Evolutionary conservation across 2,888 invertebrate genomes (phyloP).

Genomic region (Dione juno): DNA sequence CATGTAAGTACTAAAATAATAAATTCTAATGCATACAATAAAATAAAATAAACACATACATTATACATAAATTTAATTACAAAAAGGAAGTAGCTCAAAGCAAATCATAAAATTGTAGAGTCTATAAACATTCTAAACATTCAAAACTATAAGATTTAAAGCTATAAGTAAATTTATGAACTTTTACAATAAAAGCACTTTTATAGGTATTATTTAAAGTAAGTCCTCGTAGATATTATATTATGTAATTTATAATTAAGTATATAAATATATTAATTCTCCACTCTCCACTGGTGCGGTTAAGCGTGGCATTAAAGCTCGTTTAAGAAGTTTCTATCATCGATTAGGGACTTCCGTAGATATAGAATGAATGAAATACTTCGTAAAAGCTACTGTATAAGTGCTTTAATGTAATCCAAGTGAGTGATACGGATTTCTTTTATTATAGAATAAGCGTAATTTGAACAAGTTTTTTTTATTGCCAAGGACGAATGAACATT

Average conservation of each 20-base stretch:
- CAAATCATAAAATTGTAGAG: slow-evolving; percentile 65
- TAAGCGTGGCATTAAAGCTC: too few species aligned
- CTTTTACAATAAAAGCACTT: slow-evolving; percentile 50
- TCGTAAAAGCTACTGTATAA: not conserved
- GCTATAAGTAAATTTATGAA: slow-evolving; percentile 55
- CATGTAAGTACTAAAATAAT: not conserved
- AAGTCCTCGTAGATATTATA: slow-evolving; percentile 73
- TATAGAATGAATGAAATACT: not conserved
- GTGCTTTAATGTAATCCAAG: slow-evolving; percentile 61
- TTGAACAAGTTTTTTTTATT: slow-evolving; percentile 75
- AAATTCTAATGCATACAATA: slow-evolving; percentile 21
- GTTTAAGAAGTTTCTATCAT: too few species aligned
- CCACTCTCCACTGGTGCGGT: too few species aligned
- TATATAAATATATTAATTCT: too few species aligned
- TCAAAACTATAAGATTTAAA: slow-evolving; percentile 61
- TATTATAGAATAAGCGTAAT: slow-evolving; percentile 64
- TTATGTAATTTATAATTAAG: too few species aligned
- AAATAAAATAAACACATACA: slow-evolving; percentile 30
- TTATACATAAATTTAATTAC: slow-evolving; percentile 37
- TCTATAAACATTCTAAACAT: slow-evolving; percentile 66
- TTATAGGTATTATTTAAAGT: slow-evolving; percentile 83
- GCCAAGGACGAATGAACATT: slow-evolving; percentile 43
- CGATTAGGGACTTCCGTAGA: too few species aligned
- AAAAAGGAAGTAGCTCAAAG: slow-evolving; percentile 43
- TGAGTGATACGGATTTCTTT: slow-evolving; percentile 79